Evolutionary conservation across 2,113 vertebrate genomes (phyloP).

Genomic region (Peucedramus taeniatus): DNA sequence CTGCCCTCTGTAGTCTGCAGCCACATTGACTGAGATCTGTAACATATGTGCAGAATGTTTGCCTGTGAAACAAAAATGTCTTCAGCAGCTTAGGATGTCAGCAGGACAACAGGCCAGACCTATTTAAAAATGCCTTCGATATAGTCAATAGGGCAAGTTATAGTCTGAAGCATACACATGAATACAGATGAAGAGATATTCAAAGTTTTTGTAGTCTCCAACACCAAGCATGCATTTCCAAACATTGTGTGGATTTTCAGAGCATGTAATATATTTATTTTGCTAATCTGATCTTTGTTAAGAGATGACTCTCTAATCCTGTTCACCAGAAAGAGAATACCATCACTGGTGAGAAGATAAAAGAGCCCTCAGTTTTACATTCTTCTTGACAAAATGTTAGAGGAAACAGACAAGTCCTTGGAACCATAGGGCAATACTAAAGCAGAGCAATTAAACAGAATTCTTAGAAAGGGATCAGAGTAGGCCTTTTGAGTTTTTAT

Average conservation of each 20-base stretch:
- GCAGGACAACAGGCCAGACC: not conserved
- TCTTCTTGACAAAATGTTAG: not conserved
- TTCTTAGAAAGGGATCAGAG: not conserved
- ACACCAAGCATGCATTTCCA: not conserved
- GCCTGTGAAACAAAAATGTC: not conserved
- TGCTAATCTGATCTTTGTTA: not conserved
- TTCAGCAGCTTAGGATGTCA: not conserved
- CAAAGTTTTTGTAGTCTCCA: not conserved
- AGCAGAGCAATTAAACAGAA: not conserved
- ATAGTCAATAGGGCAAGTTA: not conserved
- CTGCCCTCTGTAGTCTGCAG: not conserved
- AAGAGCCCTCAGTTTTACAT: not conserved
- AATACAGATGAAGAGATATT: not conserved
- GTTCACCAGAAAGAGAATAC: not conserved
- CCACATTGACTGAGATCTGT: not conserved
- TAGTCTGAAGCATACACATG: not conserved
- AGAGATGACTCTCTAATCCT: not conserved
- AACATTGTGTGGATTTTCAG: not conserved
- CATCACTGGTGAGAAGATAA: not conserved
- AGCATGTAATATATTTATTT: not conserved
- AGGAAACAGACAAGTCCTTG: not conserved
- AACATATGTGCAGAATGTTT: not conserved
- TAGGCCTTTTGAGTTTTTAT: not conserved
- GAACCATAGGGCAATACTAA: not conserved
- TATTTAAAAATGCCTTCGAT: not conserved